phyloP scores from a whole-genome alignment of 2,113 vertebrate species.

The Clupea harengus region DNA sequence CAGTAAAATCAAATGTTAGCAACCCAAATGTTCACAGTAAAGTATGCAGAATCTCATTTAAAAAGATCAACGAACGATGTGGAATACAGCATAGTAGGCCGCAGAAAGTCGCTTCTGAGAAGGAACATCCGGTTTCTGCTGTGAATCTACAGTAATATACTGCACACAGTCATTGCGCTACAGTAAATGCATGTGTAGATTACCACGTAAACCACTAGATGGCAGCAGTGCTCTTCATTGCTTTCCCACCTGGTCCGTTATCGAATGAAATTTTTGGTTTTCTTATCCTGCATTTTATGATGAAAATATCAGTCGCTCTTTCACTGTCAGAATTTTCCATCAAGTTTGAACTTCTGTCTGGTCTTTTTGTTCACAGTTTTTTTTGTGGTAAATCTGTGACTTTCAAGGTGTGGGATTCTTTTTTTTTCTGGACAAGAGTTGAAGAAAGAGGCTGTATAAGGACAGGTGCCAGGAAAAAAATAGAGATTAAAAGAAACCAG shows the following conservation, averaged over 20 bases:
- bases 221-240: not conserved
- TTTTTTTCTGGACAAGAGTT: not conserved
- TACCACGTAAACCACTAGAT: not conserved
- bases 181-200: not conserved
- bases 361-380: not conserved
- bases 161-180: too few relatives aligned
- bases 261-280: not conserved
- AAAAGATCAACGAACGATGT: too few relatives aligned
- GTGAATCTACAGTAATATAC: too few relatives aligned
- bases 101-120: too few relatives aligned
- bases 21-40: too few relatives aligned
- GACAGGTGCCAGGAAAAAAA: constrained; percentile 25
- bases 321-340: not conserved
- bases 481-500: constrained; percentile 32
- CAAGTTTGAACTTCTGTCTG: not conserved
- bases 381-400: not conserved
- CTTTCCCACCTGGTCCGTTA: not conserved
- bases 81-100: too few relatives aligned
- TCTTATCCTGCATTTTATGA: not conserved
- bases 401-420: too few relatives aligned
- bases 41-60: too few relatives aligned
- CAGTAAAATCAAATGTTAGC: too few relatives aligned
- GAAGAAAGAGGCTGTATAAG: constrained; percentile 11
- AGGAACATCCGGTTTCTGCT: too few relatives aligned
- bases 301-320: not conserved